Base-by-base conservation (phyloP, 2,113 vertebrate species). In the Kobus ellipsiprymnus region DNA sequence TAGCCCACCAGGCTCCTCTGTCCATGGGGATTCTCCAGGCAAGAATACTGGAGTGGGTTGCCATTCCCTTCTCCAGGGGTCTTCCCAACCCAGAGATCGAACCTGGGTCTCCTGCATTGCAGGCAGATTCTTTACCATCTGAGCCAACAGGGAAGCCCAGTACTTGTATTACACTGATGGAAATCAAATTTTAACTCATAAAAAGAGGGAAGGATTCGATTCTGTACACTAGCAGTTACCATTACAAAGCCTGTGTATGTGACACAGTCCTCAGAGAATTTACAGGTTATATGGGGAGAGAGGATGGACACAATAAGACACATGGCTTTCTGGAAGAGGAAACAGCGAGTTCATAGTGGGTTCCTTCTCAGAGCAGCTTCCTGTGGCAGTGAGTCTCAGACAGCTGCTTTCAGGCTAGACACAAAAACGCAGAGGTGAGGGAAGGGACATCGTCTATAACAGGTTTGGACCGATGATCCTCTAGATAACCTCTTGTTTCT, bases 131-230 rank as follows among this genome's bases (percentile, higher is more conserved):
- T 23, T 74, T 74, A 74, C 36, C 67, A 40, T 40, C 67, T 74
- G 36, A 74, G 21, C 10, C 36, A 74, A 6, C 36, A 74, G 67
- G 21, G 19, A 74, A 74, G 67, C 21, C 36, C 36, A 84, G 46
- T 25, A 27, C 14, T 44, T 50, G 16, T 40, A 57, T 59, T 40
- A 64, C 77, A 62, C 13, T 93, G 40, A 48, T 40, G 48, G 54
- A 88, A 96, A 86, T 62, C 36, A 71, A 88, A 50, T 55, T 46
- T 78, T 96, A 50, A 67, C 23, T 84, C 54, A 81, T 82, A 85
- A 84, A 91, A 81, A 36, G 29, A 90, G 46, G 6, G 9, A 46
- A 84, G 52, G 46, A 33, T 16, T 50, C 14, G 16, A 44, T 67
- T 60, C 13, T 30, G 40, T 44, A 87, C 44, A 17, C 15, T 54